phyloP scores from a whole-genome alignment of 1,140 invertebrate genomes.

The Pseudomyrmex cubaensis region DNA sequence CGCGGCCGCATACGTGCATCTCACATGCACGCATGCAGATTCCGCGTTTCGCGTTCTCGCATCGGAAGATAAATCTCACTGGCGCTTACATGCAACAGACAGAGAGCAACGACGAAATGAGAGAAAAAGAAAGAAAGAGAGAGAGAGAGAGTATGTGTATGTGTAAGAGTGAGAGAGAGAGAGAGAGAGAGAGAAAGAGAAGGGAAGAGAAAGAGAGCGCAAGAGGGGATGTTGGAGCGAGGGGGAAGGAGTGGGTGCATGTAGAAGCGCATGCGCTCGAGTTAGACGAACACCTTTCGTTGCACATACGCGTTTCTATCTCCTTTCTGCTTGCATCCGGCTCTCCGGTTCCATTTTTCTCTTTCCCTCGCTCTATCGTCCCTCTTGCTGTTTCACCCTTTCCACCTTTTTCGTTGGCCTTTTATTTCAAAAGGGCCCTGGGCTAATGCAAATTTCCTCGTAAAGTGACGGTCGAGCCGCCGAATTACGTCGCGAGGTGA shows the following conservation, averaged over 20 bases:
- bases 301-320: constrained; percentile 53
- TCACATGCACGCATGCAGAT: constrained; percentile 69
- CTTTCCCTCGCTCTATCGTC: constrained; percentile 8
- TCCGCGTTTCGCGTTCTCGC: constrained; percentile 76
- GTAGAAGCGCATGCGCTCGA: constrained; percentile 76
- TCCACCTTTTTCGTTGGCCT: constrained; percentile 73
- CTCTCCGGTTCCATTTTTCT: constrained; percentile 32
- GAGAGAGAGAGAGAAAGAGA: constrained; percentile 36
- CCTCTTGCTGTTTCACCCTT: constrained; percentile 68
- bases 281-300: constrained; percentile 58
- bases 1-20: constrained; percentile 61
- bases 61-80: constrained; percentile 81
- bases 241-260: constrained; percentile 22
- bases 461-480: constrained; percentile 72
- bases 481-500: constrained; percentile 66
- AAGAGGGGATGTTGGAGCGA: constrained; percentile 6
- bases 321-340: constrained; percentile 34
- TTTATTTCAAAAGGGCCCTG: constrained; percentile 78
- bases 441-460: constrained; percentile 78
- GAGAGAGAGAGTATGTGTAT: not conserved
- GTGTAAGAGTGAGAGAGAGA: constrained; percentile 55
- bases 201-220: constrained; percentile 4
- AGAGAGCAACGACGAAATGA: constrained; percentile 72
- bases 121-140: constrained; percentile 59
- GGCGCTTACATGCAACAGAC: constrained; percentile 77